These are phyloP conservation scores for Trisateles emortualis DNA, from an alignment of 2,888 invertebrate species.

Conservation along the genomic window DNA sequence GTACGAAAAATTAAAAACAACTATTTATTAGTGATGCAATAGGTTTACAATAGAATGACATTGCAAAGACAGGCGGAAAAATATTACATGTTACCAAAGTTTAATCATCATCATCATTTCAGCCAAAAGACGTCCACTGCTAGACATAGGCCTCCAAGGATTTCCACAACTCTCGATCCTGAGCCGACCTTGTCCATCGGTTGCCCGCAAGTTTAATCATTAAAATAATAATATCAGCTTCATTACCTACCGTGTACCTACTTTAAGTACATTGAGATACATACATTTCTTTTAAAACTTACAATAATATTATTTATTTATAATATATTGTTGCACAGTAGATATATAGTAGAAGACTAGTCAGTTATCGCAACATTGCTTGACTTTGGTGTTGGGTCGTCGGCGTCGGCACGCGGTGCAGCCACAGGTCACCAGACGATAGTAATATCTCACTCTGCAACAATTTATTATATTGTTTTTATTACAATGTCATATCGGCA, in stretches of 20 bases:
- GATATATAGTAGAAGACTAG: conserved; percentile 3
- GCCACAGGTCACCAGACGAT: conserved; percentile 2
- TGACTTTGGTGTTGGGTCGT: background rate
- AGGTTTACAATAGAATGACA: too few species aligned
- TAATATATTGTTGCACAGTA: conserved; percentile 7
- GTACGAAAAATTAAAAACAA: too few species aligned
- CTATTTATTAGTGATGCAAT: too few species aligned
- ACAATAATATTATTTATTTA: conserved; percentile 10
- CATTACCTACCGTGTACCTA: background rate
- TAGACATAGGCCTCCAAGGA: too few species aligned
- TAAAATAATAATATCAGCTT: background rate
- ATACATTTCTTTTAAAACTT: conserved; percentile 11
- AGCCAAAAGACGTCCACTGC: too few species aligned
- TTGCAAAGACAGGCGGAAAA: too few species aligned
- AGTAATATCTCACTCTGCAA: conserved; percentile 37
- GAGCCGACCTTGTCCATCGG: too few species aligned
- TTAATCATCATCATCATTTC: too few species aligned
- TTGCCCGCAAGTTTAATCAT: too few species aligned
- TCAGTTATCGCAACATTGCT: background rate
- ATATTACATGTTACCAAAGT: too few species aligned
- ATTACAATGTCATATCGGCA: conserved; percentile 14
- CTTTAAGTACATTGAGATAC: background rate
- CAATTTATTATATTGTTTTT: conserved; percentile 22
- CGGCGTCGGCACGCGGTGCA: background rate
- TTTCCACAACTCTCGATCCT: too few species aligned